Evolutionary conservation across 2,113 vertebrate genomes (phyloP).

Genomic region (Pitta sordida): DNA sequence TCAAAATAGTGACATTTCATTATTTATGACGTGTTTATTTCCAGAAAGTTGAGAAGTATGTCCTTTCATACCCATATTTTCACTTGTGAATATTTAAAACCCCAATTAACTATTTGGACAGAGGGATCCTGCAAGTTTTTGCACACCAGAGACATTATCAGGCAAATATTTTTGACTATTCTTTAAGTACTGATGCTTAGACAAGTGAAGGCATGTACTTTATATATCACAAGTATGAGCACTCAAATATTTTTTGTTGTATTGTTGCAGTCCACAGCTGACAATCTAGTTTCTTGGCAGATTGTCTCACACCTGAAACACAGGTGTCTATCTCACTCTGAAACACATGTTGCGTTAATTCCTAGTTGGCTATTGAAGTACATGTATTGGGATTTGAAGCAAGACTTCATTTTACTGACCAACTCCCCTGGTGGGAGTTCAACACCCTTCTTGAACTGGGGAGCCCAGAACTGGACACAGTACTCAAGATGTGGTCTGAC

Average conservation of each 20-base stretch:
- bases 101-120: not conserved
- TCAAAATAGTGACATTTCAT: not conserved
- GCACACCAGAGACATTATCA: not conserved
- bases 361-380: not conserved
- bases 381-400: not conserved
- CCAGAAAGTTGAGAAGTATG: not conserved
- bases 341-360: not conserved
- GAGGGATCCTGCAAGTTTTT: not conserved
- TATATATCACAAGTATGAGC: not conserved
- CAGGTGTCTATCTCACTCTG: no score
- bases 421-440: accelerated
- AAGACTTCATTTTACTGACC: not conserved
- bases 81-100: not conserved
- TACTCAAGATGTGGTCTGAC: no score
- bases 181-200: not conserved
- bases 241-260: not conserved
- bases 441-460: no score
- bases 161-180: not conserved
- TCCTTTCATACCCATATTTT: not conserved
- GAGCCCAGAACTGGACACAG: no score
- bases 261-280: not conserved
- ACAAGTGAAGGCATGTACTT: not conserved
- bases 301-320: not conserved
- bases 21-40: not conserved
- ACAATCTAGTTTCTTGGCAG: not conserved